Percentiles rank a stretch among this genome's conserved stretches.
Conservation (phyloP, 2,113 vertebrate species). For the Cyprinodon tularosa region DNA sequence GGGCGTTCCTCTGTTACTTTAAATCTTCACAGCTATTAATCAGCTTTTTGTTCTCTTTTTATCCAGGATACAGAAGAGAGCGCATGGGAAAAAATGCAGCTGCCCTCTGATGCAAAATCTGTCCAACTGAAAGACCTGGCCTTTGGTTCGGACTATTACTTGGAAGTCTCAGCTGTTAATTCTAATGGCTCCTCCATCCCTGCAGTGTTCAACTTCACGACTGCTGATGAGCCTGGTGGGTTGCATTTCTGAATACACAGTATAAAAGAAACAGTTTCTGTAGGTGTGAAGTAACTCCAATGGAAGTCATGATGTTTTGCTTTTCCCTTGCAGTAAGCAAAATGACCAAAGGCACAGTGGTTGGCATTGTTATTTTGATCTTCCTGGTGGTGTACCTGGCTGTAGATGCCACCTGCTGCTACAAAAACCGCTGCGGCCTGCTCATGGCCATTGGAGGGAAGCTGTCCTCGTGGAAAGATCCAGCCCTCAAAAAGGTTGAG, state of each 20-base stretch:
- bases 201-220: slow-evolving; percentile 66
- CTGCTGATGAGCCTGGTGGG: slow-evolving; percentile 61
- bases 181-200: slow-evolving; percentile 72
- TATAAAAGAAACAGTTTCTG: neutral
- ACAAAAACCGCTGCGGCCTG: slow-evolving; percentile 79
- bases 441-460: slow-evolving; percentile 78
- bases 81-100: slow-evolving; percentile 64
- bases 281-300: neutral
- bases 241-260: neutral
- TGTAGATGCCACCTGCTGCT: slow-evolving; percentile 82
- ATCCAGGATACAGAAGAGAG: slow-evolving; percentile 58
- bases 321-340: slow-evolving; percentile 9
- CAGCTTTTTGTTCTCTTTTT: neutral
- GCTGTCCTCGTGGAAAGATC: slow-evolving; percentile 73
- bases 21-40: neutral
- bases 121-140: slow-evolving; percentile 67
- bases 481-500: slow-evolving; percentile 72
- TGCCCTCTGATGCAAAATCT: slow-evolving; percentile 29
- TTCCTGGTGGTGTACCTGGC: slow-evolving; percentile 78
- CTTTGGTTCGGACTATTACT: slow-evolving; percentile 67
- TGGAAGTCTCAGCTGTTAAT: slow-evolving; percentile 75
- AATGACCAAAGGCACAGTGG: slow-evolving; percentile 78
- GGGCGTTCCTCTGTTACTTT: neutral
- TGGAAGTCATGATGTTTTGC: neutral
- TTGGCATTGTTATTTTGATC: slow-evolving; percentile 79